Percentiles rank a stretch among this genome's conserved stretches.
Evolutionary conservation across 2,888 invertebrate genomes (phyloP).

Genomic region (Nasonia oneida): DNA sequence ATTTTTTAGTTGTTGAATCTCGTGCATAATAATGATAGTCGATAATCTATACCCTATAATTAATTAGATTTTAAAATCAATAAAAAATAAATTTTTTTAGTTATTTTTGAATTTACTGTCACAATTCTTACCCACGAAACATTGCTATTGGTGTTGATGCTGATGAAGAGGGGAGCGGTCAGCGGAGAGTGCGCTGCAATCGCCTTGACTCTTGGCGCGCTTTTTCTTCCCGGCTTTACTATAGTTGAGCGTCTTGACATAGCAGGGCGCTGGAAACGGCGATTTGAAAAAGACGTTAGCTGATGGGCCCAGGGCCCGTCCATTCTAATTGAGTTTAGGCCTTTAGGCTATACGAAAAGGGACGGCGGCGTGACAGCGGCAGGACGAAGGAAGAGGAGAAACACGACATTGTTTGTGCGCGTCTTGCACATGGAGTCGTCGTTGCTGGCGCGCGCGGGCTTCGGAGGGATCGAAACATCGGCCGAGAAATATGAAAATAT

Average conservation of each 20-base stretch:
- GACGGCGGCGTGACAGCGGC: background rate
- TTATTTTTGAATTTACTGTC: too few species aligned
- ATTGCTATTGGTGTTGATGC: too few species aligned
- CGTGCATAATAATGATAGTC: background rate
- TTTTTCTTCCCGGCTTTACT: background rate
- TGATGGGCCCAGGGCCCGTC: background rate
- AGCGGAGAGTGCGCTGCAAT: background rate
- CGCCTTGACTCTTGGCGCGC: background rate
- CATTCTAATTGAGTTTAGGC: too few species aligned
- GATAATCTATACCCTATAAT: background rate
- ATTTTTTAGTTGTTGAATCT: background rate
- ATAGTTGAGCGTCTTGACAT: background rate
- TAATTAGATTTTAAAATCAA: background rate
- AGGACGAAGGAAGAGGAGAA: background rate
- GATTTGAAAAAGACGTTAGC: constrained; percentile 25
- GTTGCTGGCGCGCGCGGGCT: constrained; percentile 19
- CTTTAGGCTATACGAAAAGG: too few species aligned
- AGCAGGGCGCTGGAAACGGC: background rate
- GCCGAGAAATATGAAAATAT: constrained; percentile 27
- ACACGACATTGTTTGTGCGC: background rate
- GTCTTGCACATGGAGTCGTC: constrained; percentile 19
- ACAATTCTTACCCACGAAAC: too few species aligned
- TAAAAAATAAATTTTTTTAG: too few species aligned
- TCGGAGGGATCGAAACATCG: background rate
- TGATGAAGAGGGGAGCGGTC: too few species aligned